Percentiles rank a stretch among this genome's conserved stretches.
Conservation (phyloP, 2,113 vertebrate species). For the Tichodroma muraria region DNA sequence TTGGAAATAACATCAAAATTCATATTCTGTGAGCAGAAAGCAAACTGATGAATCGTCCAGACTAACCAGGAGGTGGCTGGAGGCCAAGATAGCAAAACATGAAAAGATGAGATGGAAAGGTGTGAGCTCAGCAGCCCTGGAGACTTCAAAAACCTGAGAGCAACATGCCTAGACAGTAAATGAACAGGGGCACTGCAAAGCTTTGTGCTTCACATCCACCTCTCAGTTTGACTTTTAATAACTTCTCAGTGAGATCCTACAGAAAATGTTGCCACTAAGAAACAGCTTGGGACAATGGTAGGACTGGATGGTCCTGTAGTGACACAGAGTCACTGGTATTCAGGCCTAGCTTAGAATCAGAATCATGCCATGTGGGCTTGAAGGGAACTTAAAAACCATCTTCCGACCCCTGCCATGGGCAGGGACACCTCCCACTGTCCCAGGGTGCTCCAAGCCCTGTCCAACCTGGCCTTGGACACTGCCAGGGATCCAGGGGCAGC, state of each 20-base stretch:
- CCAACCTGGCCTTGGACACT: background rate
- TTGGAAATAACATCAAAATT: background rate
- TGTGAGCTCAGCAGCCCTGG: background rate
- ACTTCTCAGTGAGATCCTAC: background rate
- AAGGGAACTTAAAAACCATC: background rate
- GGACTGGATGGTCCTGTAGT: background rate
- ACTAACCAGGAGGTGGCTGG: background rate
- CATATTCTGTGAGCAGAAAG: background rate
- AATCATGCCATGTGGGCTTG: no score
- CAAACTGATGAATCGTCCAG: background rate
- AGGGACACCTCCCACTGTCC: accelerated
- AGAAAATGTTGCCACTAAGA: background rate
- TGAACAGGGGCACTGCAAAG: background rate
- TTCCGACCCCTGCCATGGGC: no score
- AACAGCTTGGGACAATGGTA: accelerated
- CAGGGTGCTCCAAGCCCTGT: background rate
- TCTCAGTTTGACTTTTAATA: background rate
- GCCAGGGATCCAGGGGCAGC: background rate
- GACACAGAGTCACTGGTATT: background rate
- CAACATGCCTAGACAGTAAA: background rate
- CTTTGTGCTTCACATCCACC: background rate
- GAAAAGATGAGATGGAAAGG: background rate
- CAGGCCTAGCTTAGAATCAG: background rate
- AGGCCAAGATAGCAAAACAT: background rate
- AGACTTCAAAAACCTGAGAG: background rate